Evolutionary conservation across 2,113 vertebrate genomes (phyloP), one percentile per base, ranked within the genome.

Genomic region (Gambusia affinis): DNA sequence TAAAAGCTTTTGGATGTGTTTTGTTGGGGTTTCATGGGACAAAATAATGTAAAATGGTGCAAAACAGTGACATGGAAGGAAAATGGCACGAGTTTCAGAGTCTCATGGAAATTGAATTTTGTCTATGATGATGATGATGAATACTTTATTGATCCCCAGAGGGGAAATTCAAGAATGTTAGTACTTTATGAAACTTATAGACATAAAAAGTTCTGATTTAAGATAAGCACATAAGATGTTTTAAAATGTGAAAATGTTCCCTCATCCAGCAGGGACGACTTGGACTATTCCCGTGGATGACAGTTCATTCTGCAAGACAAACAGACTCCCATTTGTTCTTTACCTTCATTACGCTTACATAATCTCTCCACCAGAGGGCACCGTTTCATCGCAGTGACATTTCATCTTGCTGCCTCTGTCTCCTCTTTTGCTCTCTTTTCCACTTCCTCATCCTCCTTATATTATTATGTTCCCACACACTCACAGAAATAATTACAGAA

Each of bases 321-420:
- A 47, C n/a, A 30, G 12, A 31, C 29, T 30, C 19, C 1, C 11
- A 2, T 4, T 67, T 12, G 8, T 30, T 1, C 39, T 66, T 12
- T 22, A 12, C 4, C 10, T 42, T 19, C 70, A 66, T 44, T 83
- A 83, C n/a, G 75, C 72, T 88, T 84, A 12, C 22, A 47, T 39
- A 54, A 12, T n/a, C 12, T 31, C 15, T 89, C 92, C 94, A 94
- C 73, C 75, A 94, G 93, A 88, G 90, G 76, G 89, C 92, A 92
- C 85, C 92, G 90, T 93, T 90, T 88, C 77, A 39, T 76, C 67
- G 70, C 62, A 72, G 42, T 81, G 75, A 14, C 17, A 77, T 65
- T 73, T 57, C 42, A 64, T 60, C 73, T 39, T 29, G 51, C 51
- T 57, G 51, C 51, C 51, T 54, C 6, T 57, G 22, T 57, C 31